These are phyloP conservation scores for Cyanoramphus novaezelandiae DNA, from an alignment of 2,113 vertebrate genomes.

Conservation along the genomic window DNA sequence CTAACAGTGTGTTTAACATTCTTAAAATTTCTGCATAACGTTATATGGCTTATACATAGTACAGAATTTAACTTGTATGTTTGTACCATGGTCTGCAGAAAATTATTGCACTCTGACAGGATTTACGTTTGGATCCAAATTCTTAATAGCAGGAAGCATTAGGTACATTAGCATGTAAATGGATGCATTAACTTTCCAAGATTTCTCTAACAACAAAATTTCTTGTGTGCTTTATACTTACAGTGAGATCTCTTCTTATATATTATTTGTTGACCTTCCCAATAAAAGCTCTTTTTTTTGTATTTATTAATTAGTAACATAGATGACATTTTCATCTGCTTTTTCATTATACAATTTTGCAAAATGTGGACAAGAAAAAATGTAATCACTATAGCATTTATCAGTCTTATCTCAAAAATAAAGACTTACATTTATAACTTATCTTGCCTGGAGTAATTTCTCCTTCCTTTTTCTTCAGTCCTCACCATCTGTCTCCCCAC, in stretches of 20 bases:
- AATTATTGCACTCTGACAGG: background rate
- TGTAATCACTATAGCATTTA: background rate
- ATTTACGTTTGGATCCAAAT: background rate
- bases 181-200: background rate
- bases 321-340: background rate
- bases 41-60: background rate
- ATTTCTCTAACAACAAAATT: background rate
- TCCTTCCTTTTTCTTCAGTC: background rate
- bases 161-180: background rate
- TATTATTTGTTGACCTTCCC: background rate
- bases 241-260: background rate
- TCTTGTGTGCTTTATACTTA: background rate
- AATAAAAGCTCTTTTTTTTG: background rate
- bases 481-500: rapidly evolving
- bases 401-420: background rate
- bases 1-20: background rate
- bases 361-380: background rate
- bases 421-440: background rate
- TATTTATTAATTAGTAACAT: background rate
- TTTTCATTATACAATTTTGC: background rate
- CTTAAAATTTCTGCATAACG: background rate
- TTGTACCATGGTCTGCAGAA: background rate
- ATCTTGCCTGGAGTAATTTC: background rate
- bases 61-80: background rate
- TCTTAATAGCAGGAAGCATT: background rate